A percentile compares a stretch with the other conserved stretches of the same genome.
These are phyloP conservation scores for Scaptomyza pallida DNA, from an alignment of 1,140 invertebrate genomes.

Conservation along the genomic window DNA sequence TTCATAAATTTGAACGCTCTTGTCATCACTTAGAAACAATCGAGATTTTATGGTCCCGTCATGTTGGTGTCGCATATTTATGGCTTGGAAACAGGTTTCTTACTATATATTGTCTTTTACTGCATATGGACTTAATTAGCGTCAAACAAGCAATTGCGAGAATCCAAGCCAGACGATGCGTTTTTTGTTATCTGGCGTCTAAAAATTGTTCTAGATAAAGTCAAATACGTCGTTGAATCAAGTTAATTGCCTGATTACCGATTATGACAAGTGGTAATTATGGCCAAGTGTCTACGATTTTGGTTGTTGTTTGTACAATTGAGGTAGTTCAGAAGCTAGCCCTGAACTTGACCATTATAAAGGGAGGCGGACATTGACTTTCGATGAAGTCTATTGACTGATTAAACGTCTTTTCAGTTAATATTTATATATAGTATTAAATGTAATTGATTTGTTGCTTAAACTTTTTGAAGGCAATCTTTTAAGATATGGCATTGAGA, in stretches of 20 bases:
- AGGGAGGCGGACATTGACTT: constrained; percentile 16
- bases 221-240: neutral
- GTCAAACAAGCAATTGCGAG: constrained; percentile 36
- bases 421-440: neutral
- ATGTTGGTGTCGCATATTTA: constrained; percentile 27
- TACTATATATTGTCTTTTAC: constrained; percentile 2
- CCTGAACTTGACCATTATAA: constrained; percentile 22
- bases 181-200: constrained; percentile 15
- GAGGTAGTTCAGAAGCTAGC: neutral
- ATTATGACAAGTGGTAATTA: constrained; percentile 30
- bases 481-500: constrained; percentile 34
- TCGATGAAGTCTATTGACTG: neutral
- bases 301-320: constrained; percentile 1
- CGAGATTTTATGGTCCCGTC: constrained; percentile 6
- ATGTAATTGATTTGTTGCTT: constrained; percentile 33
- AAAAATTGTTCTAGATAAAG: constrained; percentile 22
- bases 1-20: constrained; percentile 24
- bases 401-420: constrained; percentile 2
- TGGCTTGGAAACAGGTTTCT: constrained; percentile 32
- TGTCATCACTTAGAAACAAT: constrained; percentile 8
- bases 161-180: constrained; percentile 18
- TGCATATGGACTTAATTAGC: constrained; percentile 28
- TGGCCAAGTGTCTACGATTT: neutral
- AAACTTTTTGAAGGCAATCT: constrained; percentile 35
- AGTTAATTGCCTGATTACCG: constrained; percentile 18